Evolutionary conservation across 2,113 vertebrate species (phyloP), one percentile per base, ranked within the genome.

Genomic region (Pelmatolapia mariae): DNA sequence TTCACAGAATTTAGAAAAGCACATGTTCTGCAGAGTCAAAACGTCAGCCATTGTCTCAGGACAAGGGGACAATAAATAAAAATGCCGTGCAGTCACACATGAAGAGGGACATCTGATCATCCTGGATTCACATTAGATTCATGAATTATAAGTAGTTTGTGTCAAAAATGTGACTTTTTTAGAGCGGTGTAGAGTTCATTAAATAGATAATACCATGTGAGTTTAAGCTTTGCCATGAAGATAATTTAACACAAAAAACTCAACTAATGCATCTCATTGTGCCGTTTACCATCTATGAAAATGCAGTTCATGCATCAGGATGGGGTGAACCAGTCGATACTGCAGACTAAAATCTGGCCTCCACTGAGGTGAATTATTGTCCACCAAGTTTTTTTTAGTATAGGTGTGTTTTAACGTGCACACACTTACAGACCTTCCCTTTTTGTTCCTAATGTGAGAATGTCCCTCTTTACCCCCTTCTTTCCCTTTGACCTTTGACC

Each of bases 391-490:
- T n/a, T 66, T 61, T 66, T 38, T 8, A 31, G 10, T 52, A 50
- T 19, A 78, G 45, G 16, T 76, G 43, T 78, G 26, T 52, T 78
- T 52, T 78, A 31, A 78, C 16, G 0, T 76, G 43, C 43, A 50
- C 71, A 50, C 45, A 18, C 71, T 50, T 76, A 31, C 4, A 78
- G 45, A 31, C 73, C 45, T 78, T 78, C 45, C 73, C 26, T 78
- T 52, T 52, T 78, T 31, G 73, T 52, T 50, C 87, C 85, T 92
- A 93, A 93, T 91, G 31, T 86, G 73, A 84, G 82, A 91, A 81
- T 93, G 45, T 93, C 82, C 91, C 79, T 93, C 71, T 90, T 87
- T 82, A 89, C 71, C 86, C 76, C 76, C 71, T 87, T 81, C 82
- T 80, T 90, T 33, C 68, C 82, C 87, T 81, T 54, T 92, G 87